A percentile compares a stretch with the other conserved stretches of the same genome.
phyloP scores from a whole-genome alignment of 2,888 invertebrate species.

The Zaprionus lineosus region DNA sequence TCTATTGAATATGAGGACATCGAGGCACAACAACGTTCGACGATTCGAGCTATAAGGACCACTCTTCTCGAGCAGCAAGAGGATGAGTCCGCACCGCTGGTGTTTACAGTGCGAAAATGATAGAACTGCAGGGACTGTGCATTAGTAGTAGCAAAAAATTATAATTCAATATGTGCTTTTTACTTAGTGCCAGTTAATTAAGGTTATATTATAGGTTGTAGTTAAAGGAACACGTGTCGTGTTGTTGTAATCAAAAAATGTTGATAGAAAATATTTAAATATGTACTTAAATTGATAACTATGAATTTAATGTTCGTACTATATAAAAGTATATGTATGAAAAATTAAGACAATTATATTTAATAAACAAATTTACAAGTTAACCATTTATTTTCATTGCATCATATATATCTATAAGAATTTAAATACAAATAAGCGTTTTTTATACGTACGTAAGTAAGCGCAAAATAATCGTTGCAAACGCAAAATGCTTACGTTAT shows the following conservation, averaged over 20 bases:
- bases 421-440: too few relatives aligned
- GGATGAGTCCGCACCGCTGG: slow-evolving; percentile 82
- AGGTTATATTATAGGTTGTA: slow-evolving; percentile 54
- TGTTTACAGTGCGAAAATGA: slow-evolving; percentile 81
- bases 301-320: slow-evolving; percentile 54
- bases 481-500: too few relatives aligned
- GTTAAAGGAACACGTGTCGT: slow-evolving; percentile 30
- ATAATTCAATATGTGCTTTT: slow-evolving; percentile 56
- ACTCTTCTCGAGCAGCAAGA: slow-evolving; percentile 78
- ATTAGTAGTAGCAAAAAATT: not conserved
- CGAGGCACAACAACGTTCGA: slow-evolving; percentile 77
- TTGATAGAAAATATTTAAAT: slow-evolving; percentile 41
- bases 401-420: too few relatives aligned
- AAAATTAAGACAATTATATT: slow-evolving; percentile 52
- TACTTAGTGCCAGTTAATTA: slow-evolving; percentile 57
- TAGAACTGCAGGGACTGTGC: slow-evolving; percentile 34
- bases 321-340: slow-evolving; percentile 41
- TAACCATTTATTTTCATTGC: not conserved
- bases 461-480: too few relatives aligned
- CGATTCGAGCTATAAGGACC: slow-evolving; percentile 53
- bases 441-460: too few relatives aligned
- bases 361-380: slow-evolving; percentile 46
- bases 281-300: slow-evolving; percentile 36
- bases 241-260: slow-evolving; percentile 40
- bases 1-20: slow-evolving; percentile 83